Percentiles rank a stretch among this genome's conserved stretches.
phyloP scores from a whole-genome alignment of 1,140 invertebrate species.

The Drepana arcuata region DNA sequence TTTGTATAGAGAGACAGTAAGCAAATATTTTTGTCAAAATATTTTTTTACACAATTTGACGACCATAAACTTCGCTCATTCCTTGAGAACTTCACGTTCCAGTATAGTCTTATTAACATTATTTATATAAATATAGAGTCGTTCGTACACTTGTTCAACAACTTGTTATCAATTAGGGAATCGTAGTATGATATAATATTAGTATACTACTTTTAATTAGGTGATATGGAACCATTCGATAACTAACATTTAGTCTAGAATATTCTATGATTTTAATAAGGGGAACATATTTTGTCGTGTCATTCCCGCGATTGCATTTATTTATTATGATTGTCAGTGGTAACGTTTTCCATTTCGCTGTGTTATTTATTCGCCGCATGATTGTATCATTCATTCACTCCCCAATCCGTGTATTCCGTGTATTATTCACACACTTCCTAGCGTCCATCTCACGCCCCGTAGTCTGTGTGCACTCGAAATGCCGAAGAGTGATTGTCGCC shows the following conservation, averaged over 20 bases:
- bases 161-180: too few species aligned
- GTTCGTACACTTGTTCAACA: constrained; percentile 4
- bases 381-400: constrained; percentile 18
- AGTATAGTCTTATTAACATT: constrained; percentile 1
- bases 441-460: constrained; percentile 54
- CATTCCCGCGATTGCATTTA: constrained; percentile 6
- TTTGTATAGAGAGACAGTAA: constrained; percentile 52
- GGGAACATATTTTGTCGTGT: too few species aligned
- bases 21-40: constrained; percentile 59
- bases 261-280: too few species aligned
- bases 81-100: constrained; percentile 1
- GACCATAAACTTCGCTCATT: constrained; percentile 12
- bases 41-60: constrained; percentile 53
- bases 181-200: too few species aligned
- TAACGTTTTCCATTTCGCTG: too few species aligned
- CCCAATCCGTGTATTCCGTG: constrained; percentile 14
- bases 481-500: constrained; percentile 65
- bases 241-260: constrained; percentile 6
- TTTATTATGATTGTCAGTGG: constrained; percentile 15
- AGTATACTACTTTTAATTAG: too few species aligned
- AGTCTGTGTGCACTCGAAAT: constrained; percentile 57
- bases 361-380: too few species aligned
- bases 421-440: constrained; percentile 39
- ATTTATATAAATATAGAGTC: constrained; percentile 1
- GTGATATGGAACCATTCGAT: constrained; percentile 40